A percentile compares a stretch with the other conserved stretches of the same genome.
Evolutionary conservation across 2,888 invertebrate genomes (phyloP).

Genomic region (Pseudoips prasinana): DNA sequence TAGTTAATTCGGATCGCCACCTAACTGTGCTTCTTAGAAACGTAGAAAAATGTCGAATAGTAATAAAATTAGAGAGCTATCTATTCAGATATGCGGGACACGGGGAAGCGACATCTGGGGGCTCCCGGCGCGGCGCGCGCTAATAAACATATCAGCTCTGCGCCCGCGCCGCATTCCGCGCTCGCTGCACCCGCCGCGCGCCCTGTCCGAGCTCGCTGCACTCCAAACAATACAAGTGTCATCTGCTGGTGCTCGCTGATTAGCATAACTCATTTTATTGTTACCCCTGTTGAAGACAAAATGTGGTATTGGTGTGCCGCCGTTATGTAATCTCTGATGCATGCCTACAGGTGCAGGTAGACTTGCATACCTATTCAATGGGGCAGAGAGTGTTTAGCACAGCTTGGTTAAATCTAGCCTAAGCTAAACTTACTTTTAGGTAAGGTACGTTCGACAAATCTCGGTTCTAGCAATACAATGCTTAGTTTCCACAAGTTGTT

Average conservation of each 20-base stretch:
- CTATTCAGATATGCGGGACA: slow-evolving; percentile 64
- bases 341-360: too few relatives aligned
- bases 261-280: slow-evolving; percentile 21
- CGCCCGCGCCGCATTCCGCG: slow-evolving; percentile 23
- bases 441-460: too few relatives aligned
- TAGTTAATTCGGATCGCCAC: slow-evolving; percentile 7
- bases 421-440: too few relatives aligned
- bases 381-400: too few relatives aligned
- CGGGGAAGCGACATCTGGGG: slow-evolving; percentile 55
- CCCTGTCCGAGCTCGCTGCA: slow-evolving; percentile 4
- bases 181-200: slow-evolving; percentile 1
- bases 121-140: slow-evolving; percentile 33
- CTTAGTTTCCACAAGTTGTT: too few relatives aligned
- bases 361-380: too few relatives aligned
- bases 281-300: slow-evolving; percentile 1
- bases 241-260: slow-evolving; percentile 23
- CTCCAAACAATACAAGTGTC: slow-evolving; percentile 23
- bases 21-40: slow-evolving; percentile 33
- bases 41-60: slow-evolving; percentile 35
- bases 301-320: too few relatives aligned
- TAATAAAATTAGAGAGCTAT: slow-evolving; percentile 61
- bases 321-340: too few relatives aligned
- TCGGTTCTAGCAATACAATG: too few relatives aligned
- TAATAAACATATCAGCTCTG: slow-evolving; percentile 45
- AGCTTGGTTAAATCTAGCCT: too few relatives aligned